Conservation (phyloP, 2,113 vertebrate species). For the Ginglymostoma cirratum region DNA sequence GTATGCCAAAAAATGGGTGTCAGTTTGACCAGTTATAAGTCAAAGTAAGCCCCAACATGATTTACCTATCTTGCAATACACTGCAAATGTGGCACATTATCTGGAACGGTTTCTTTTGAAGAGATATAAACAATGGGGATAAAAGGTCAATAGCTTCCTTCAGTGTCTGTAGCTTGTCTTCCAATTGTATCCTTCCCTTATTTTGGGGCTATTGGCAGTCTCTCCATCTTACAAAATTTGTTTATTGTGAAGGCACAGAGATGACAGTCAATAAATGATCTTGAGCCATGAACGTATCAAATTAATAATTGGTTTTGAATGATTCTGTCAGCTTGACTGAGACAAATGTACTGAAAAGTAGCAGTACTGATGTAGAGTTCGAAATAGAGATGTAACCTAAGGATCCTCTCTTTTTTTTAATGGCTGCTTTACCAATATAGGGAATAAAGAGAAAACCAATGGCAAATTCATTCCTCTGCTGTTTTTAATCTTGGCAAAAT, state of each 20-base stretch:
- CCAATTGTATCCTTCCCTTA: background rate
- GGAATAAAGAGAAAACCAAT: background rate
- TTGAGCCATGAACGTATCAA: background rate
- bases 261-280: background rate
- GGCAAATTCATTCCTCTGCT: background rate
- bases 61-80: background rate
- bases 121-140: background rate
- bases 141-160: background rate
- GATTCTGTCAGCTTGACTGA: conserved; percentile 9
- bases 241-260: background rate
- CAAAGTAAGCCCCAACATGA: background rate
- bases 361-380: background rate
- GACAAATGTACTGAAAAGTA: background rate
- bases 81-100: background rate
- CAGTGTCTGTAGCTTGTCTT: background rate
- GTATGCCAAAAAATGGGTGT: background rate
- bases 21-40: background rate
- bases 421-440: background rate
- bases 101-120: background rate
- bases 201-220: background rate
- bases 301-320: background rate
- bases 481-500: background rate
- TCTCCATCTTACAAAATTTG: background rate
- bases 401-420: background rate
- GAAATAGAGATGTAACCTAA: background rate